Base-by-base conservation (phyloP, 2,113 vertebrate genomes). In the Oryzias celebensis region DNA sequence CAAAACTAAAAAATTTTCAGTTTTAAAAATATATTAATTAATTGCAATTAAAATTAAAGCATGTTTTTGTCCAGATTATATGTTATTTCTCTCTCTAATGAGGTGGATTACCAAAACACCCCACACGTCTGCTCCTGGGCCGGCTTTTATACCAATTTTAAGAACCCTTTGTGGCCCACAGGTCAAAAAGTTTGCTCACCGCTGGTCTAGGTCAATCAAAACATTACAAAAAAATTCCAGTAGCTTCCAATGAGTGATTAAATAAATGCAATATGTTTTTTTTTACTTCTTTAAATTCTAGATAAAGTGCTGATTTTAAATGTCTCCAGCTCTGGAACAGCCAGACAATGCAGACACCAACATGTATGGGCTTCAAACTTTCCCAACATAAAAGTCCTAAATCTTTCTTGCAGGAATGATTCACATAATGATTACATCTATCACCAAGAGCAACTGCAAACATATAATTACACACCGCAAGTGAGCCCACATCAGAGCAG, bases 391-490 rank as follows among this genome's bases (percentile, higher is more conserved):
- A 68, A 69, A 71, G 60, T 24, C 70, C 51, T 46, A 23, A 69
- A 16, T n/a, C 44, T 50, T 61, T 73, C 28, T 68, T 44, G 80
- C 62, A 50, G 60, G 24, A 64, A 16, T 52, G 31, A 81, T 74
- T 75, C 60, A 62, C 67, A 50, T 75, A 78, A 75, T 73, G 61
- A 56, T 54, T 48, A 63, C 68, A 78, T 62, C 50, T 57, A 71
- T 73, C 51, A 47, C 60, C 59, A 66, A 71, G 46, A 52, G 44
- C 49, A n/a, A 64, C 54, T 50, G 63, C 70, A 77, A 52, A 56
- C 63, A 55, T 64, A 54, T 65, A 78, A 86, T 77, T 79, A 75
- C 52, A 53, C 77, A 77, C 76, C 78, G 69, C 82, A 72, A 72
- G 77, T 77, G 47, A 74, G 26, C 59, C 62, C 48, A 77, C 77